These are phyloP conservation scores for Prosopocoilus inquinatus DNA, from an alignment of 2,888 invertebrate species.

Conservation along the genomic window DNA sequence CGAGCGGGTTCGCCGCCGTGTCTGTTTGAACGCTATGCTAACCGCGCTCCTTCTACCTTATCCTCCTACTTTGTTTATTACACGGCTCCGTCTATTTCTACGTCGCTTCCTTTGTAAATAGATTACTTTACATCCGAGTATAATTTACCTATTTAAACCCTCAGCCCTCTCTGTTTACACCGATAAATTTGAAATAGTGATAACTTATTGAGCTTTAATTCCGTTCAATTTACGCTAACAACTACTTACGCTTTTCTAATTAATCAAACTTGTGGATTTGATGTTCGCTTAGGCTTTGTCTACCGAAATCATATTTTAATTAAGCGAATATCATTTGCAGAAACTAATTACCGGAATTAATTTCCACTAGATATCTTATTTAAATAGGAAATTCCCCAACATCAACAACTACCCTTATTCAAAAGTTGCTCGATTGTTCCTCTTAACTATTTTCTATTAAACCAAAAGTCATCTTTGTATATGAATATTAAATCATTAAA, in stretches of 20 bases:
- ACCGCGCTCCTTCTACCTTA: conserved; percentile 30
- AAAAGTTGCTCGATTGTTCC: no score
- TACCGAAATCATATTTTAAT: no score
- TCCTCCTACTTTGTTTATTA: conserved; percentile 18
- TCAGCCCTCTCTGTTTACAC: conserved; percentile 14
- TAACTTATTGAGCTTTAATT: background rate
- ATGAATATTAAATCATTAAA: no score
- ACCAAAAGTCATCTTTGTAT: no score
- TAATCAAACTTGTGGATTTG: no score
- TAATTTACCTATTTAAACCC: conserved; percentile 13
- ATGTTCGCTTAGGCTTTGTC: no score
- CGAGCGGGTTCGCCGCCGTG: conserved; percentile 44
- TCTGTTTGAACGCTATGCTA: conserved; percentile 44
- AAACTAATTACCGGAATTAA: no score
- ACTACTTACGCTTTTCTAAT: background rate
- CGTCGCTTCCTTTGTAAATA: conserved; percentile 18
- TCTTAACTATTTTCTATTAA: no score
- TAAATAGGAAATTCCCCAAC: no score
- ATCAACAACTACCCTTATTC: no score
- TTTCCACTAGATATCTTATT: no score
- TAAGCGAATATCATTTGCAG: no score
- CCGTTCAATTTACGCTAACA: background rate
- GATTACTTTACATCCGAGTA: conserved; percentile 16
- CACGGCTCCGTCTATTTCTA: conserved; percentile 6
- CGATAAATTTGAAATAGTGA: conserved; percentile 4